A percentile compares a stretch with the other conserved stretches of the same genome.
Conservation (phyloP, 2,888 invertebrate genomes). For the Phasia obesa region DNA sequence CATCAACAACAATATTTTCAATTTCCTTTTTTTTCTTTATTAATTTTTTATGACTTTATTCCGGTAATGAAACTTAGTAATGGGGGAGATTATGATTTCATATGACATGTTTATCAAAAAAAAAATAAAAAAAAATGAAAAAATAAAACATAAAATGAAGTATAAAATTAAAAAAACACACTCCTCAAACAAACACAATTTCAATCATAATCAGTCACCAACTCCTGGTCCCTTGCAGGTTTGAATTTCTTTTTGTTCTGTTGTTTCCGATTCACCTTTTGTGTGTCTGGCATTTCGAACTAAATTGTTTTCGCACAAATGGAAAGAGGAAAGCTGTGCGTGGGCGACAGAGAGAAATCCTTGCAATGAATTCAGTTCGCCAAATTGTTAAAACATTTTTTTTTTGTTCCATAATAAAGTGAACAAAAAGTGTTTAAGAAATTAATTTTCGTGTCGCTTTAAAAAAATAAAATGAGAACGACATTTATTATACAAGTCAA, state of each 20-base stretch:
- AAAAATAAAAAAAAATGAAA: no score
- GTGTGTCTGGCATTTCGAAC: constrained; percentile 21
- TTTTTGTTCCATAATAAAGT: constrained; percentile 49
- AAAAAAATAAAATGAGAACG: constrained; percentile 51
- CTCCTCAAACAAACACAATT: constrained; percentile 26
- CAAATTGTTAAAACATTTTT: constrained; percentile 43
- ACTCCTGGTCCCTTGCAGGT: constrained; percentile 28
- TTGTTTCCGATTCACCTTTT: constrained; percentile 41
- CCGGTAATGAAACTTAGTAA: constrained; percentile 48
- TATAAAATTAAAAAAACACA: constrained; percentile 13
- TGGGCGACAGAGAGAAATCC: not conserved
- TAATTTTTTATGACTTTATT: constrained; percentile 10
- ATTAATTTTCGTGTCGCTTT: constrained; percentile 67
- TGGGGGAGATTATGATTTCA: constrained; percentile 63
- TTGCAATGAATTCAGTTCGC: constrained; percentile 57
- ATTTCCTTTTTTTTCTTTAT: not conserved
- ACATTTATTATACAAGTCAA: constrained; percentile 68
- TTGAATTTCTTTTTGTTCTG: constrained; percentile 29
- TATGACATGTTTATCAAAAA: constrained; percentile 59
- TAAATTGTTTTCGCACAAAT: constrained; percentile 8
- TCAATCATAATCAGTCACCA: constrained; percentile 54
- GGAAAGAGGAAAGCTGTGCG: not conserved
- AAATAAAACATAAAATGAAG: no score
- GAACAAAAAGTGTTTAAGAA: constrained; percentile 67
- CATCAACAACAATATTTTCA: not conserved